phyloP scores from a whole-genome alignment of 1,140 invertebrate species.

The Pseudomyrmex cubaensis region DNA sequence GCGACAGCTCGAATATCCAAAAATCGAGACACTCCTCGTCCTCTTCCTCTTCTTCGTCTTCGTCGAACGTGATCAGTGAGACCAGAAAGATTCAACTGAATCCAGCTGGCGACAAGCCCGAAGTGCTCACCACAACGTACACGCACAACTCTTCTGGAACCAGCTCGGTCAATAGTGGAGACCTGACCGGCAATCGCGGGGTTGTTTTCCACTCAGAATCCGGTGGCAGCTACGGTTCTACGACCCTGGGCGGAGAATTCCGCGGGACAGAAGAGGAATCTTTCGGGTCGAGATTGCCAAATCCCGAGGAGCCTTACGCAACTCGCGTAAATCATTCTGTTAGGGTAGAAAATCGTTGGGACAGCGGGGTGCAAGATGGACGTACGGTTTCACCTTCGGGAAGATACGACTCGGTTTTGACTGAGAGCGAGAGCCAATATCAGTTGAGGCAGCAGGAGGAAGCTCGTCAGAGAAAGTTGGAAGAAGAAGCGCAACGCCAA shows the following conservation, averaged over 20 bases:
- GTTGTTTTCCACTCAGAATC: constrained; percentile 50
- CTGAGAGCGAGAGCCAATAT: constrained; percentile 37
- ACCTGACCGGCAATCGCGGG: constrained; percentile 18
- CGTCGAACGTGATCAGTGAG: neutral
- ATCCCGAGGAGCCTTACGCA: constrained; percentile 1
- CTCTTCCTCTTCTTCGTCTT: constrained; percentile 41
- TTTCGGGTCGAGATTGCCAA: constrained; percentile 15
- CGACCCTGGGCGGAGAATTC: constrained; percentile 50
- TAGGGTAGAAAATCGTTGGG: constrained; percentile 43
- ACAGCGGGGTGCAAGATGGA: neutral
- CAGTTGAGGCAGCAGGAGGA: constrained; percentile 40
- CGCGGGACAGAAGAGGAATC: constrained; percentile 8
- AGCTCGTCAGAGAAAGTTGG: constrained; percentile 15
- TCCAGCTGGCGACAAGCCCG: constrained; percentile 50
- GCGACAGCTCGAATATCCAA: constrained; percentile 64
- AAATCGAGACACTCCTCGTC: constrained; percentile 62
- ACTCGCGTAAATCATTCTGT: constrained; percentile 2
- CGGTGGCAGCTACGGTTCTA: neutral
- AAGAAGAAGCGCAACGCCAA: neutral
- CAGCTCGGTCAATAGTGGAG: constrained; percentile 8
- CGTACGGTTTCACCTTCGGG: constrained; percentile 20
- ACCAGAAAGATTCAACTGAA: constrained; percentile 68
- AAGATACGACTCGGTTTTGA: neutral
- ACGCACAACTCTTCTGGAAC: constrained; percentile 70
- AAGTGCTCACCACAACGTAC: constrained; percentile 71